phyloP scores from a whole-genome alignment of 2,113 vertebrate species.

The Aramus guarauna region DNA sequence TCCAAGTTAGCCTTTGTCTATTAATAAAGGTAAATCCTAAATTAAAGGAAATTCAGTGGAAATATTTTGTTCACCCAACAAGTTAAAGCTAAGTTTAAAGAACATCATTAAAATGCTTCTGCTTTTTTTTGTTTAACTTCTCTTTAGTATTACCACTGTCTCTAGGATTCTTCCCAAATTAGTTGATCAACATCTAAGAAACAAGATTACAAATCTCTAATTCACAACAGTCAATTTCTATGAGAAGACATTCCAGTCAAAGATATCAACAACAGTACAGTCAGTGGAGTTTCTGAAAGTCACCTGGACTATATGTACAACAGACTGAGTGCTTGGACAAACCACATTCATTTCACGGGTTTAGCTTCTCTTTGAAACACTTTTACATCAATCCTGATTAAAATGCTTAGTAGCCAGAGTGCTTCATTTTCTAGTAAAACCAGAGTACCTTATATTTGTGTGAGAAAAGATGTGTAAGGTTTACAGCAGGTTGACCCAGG shows the following conservation, averaged over 20 bases:
- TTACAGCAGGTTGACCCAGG: neutral
- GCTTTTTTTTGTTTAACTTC: neutral
- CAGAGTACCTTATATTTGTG: neutral
- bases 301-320: neutral
- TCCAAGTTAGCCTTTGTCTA: neutral
- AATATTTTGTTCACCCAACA: neutral
- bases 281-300: neutral
- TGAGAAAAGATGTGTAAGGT: neutral
- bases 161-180: neutral
- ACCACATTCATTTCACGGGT: neutral
- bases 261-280: neutral
- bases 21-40: neutral
- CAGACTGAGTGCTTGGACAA: neutral
- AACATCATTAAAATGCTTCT: neutral
- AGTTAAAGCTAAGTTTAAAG: neutral
- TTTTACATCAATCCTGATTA: neutral
- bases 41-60: neutral
- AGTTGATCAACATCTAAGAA: neutral
- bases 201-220: neutral
- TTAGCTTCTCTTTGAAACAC: neutral
- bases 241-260: neutral
- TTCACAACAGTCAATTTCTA: neutral
- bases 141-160: neutral
- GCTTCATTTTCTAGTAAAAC: neutral
- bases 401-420: neutral